Base-by-base conservation (phyloP, 2,888 invertebrate species). In the Drosophila neonasuta region DNA sequence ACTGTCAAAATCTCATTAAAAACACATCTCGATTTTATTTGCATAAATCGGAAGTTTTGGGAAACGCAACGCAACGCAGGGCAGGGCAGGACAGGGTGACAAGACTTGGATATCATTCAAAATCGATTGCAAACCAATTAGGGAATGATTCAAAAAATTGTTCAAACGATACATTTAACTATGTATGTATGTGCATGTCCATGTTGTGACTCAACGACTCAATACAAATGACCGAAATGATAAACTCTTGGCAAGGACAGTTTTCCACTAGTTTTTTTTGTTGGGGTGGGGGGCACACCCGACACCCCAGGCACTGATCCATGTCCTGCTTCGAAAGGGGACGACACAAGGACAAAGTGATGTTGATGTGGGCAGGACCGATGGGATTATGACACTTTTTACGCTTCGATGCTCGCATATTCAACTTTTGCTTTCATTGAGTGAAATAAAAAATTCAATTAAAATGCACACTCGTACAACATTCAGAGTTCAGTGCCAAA, bases 401-500 rank as follows among this genome's bases (percentile, higher is more conserved):
- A 61, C 69, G 80, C 68, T 65, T 61, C 65, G 56, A 59, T 77
- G 72, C 66, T 49, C 17, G 34, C 81, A 77, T 73, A 79, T 82
- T 77, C 68, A 71, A 74, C 82, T 79, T 68, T 77, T 75, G 79
- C 75, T 77, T 84, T 81, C 74, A 79, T 76, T 77, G 84, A 76
- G 58, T 61, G 58, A 74, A 80, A 82, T 78, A 83, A 78, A 83
- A 80, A 86, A 83, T 83, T 86, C 82, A 82, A 82, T 82, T 86
- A 83, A 86, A 86, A 72, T 72, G 66, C 81, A 67, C 76, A 80
- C 68, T 71, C 69, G 67, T 61, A 68, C 72, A 64, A 61, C 72
- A 72, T 76, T 58, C 50, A 57, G 61, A 46, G 30, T 54, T 24
- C 65, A 51, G 45, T 68, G 73, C 70, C 71, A 77, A 71, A 78